These are phyloP conservation scores for Amblyraja radiata DNA, from an alignment of 2,797 vertebrate genomes.

Conservation along the genomic window DNA sequence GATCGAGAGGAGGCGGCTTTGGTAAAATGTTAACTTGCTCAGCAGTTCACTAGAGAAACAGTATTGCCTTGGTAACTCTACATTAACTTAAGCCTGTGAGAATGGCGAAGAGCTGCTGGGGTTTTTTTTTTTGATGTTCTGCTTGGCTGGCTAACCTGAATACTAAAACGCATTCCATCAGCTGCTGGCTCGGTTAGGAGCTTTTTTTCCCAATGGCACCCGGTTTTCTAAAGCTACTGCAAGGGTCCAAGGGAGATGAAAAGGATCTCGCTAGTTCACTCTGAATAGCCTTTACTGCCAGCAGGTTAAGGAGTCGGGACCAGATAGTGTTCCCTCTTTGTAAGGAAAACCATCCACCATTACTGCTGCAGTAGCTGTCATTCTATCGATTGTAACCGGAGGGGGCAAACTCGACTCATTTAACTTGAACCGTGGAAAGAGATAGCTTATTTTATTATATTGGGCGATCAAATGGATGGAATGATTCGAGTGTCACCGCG, in stretches of 20 bases:
- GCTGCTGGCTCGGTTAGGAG: constrained; percentile 57
- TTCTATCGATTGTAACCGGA: constrained; percentile 23
- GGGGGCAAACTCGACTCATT: background rate
- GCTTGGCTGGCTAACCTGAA: constrained; percentile 63
- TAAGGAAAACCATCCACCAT: constrained; percentile 24
- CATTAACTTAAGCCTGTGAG: constrained; percentile 48
- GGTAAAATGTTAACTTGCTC: constrained; percentile 44
- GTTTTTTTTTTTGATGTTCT: constrained; percentile 66
- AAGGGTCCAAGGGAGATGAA: constrained; percentile 39
- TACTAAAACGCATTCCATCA: constrained; percentile 60
- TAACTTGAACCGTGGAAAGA: background rate
- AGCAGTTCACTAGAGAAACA: constrained; percentile 43
- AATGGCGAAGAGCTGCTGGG: constrained; percentile 52
- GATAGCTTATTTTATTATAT: background rate
- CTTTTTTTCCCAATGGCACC: constrained; percentile 52
- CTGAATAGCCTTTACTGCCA: constrained; percentile 1
- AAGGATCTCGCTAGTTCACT: background rate
- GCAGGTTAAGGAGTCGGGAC: constrained; percentile 1
- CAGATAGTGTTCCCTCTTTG: background rate
- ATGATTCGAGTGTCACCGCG: background rate
- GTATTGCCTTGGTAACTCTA: constrained; percentile 41
- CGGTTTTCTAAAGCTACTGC: constrained; percentile 46
- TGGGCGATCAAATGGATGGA: background rate
- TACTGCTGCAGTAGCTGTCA: constrained; percentile 22
- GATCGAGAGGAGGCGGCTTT: constrained; percentile 41